Conservation (phyloP, 2,888 invertebrate genomes). For the Meandrusa payeni region DNA sequence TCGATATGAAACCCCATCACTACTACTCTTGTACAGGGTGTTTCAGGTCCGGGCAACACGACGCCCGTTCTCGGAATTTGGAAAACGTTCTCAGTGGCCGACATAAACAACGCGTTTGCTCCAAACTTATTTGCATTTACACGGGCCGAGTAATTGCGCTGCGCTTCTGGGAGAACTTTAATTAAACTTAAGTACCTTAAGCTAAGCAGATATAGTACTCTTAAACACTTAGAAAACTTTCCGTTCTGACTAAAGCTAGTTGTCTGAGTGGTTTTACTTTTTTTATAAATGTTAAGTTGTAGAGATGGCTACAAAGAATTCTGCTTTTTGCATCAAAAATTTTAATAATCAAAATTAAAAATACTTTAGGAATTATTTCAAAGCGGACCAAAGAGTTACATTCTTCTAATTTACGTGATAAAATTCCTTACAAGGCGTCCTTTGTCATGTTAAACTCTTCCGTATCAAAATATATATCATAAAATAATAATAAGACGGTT, state of each 20-base stretch:
- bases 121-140: conserved; percentile 78
- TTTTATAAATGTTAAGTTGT: background rate
- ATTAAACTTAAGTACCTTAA: conserved; percentile 74
- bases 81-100: conserved; percentile 48
- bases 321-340: too few relatives aligned
- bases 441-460: too few relatives aligned
- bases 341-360: too few relatives aligned
- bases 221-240: conserved; percentile 68
- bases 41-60: conserved; percentile 19
- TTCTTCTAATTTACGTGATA: too few relatives aligned
- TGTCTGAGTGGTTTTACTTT: conserved; percentile 2
- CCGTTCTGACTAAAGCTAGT: conserved; percentile 46
- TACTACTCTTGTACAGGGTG: conserved; percentile 14
- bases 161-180: conserved; percentile 76
- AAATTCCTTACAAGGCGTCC: too few relatives aligned
- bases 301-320: too few relatives aligned
- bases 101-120: conserved; percentile 66
- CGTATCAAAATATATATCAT: too few relatives aligned
- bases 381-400: too few relatives aligned
- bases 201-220: conserved; percentile 61
- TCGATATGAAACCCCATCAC: conserved; percentile 9
- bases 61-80: conserved; percentile 29
- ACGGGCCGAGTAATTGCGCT: conserved; percentile 76
- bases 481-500: too few relatives aligned
- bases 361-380: too few relatives aligned